These are phyloP conservation scores for Myopa testacea DNA, from an alignment of 2,888 invertebrate genomes.

Conservation along the genomic window DNA sequence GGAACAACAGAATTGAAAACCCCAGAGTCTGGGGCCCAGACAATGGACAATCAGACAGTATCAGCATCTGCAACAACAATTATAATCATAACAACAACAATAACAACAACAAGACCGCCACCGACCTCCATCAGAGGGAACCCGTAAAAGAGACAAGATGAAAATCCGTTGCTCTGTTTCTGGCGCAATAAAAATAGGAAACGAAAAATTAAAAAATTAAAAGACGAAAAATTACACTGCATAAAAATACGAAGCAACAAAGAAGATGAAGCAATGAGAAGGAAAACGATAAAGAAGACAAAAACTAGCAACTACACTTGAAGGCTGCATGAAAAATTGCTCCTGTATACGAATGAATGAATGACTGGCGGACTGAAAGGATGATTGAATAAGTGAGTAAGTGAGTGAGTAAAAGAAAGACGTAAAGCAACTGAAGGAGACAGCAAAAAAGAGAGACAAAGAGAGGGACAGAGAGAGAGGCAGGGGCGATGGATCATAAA, in stretches of 20 bases:
- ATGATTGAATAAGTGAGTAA: neutral
- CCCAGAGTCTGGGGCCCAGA: no score
- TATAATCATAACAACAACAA: neutral
- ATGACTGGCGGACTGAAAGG: neutral
- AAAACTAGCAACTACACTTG: neutral
- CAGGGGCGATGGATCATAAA: conserved; percentile 1
- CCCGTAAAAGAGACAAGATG: no score
- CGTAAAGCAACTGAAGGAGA: neutral
- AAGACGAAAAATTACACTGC: no score
- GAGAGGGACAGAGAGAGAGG: neutral
- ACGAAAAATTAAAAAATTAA: no score
- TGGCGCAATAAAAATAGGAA: no score
- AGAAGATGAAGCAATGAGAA: neutral
- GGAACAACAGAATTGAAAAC: no score
- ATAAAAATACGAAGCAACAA: no score
- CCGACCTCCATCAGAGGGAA: no score
- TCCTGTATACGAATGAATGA: neutral
- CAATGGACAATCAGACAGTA: no score
- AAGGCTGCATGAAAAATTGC: neutral
- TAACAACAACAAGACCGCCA: no score
- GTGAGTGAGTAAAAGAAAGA: neutral
- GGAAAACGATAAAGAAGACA: neutral
- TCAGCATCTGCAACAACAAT: neutral
- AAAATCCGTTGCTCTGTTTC: no score
- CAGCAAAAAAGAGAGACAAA: neutral